These are phyloP conservation scores for Urocynchramus pylzowi DNA, from an alignment of 2,113 vertebrate species.

Conservation along the genomic window DNA sequence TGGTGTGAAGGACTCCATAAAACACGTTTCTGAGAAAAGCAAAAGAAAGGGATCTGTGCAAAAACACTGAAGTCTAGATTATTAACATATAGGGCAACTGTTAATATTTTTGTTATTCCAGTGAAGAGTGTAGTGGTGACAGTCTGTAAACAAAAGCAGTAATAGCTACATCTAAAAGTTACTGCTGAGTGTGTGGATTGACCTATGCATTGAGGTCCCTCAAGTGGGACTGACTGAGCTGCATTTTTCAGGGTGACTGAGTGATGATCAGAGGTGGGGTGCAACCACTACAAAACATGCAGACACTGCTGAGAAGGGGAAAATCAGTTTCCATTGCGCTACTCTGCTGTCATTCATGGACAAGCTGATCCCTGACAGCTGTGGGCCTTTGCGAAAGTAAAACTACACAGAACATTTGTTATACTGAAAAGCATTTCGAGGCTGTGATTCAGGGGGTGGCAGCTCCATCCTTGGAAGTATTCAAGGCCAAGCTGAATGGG, in stretches of 20 bases:
- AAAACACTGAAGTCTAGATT: neutral
- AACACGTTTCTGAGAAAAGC: neutral
- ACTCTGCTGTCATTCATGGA: too few relatives aligned
- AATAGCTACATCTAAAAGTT: neutral
- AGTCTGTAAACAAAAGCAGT: neutral
- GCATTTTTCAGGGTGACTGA: accelerated
- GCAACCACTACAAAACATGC: accelerated
- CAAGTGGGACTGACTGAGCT: neutral
- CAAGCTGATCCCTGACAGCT: neutral
- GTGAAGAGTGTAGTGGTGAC: neutral
- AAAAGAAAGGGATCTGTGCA: neutral
- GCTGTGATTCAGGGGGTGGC: neutral
- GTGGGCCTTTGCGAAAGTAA: neutral
- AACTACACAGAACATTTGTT: neutral
- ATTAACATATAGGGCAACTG: neutral
- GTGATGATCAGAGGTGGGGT: neutral
- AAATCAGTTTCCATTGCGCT: accelerated
- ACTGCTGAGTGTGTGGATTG: neutral
- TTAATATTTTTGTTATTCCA: neutral
- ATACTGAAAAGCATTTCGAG: neutral
- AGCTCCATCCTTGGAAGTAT: neutral
- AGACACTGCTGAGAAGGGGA: neutral
- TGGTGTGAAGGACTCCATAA: neutral
- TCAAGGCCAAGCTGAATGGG: too few relatives aligned
- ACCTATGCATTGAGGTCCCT: accelerated